These are phyloP conservation scores for Puntigrus tetrazona DNA, from an alignment of 2,113 vertebrate species.

Conservation along the genomic window DNA sequence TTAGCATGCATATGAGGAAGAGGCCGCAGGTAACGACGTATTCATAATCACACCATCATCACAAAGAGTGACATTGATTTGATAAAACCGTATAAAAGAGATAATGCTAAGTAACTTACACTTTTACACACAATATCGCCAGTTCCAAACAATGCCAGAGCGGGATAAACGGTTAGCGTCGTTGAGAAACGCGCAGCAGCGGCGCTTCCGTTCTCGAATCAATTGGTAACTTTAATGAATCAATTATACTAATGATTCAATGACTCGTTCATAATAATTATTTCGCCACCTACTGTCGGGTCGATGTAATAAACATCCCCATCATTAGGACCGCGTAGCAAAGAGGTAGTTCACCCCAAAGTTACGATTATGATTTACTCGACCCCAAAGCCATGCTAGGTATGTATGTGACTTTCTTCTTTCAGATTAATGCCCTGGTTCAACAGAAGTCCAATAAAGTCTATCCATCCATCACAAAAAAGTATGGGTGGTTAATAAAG, in stretches of 20 bases:
- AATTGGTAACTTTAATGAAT: neutral
- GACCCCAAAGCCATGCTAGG: too few species aligned
- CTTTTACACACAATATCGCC: neutral
- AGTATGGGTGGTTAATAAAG: too few species aligned
- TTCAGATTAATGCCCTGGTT: too few species aligned
- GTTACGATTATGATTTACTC: too few species aligned
- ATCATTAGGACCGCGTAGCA: neutral
- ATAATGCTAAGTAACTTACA: neutral
- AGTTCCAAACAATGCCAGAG: neutral
- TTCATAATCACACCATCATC: neutral
- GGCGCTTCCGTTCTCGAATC: neutral
- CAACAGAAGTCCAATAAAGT: too few species aligned
- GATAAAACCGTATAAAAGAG: neutral
- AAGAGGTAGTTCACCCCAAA: neutral
- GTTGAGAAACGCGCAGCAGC: neutral
- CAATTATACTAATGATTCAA: neutral
- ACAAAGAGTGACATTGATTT: neutral
- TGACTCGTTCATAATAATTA: neutral
- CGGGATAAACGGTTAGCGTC: neutral
- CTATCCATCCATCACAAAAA: too few species aligned
- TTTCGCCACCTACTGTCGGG: neutral
- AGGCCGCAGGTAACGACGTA: neutral
- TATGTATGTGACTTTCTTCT: too few species aligned
- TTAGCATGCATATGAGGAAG: neutral
- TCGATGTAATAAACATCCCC: neutral